Conservation (phyloP, 2,113 vertebrate genomes). For the Ancistrus triradiatus region DNA sequence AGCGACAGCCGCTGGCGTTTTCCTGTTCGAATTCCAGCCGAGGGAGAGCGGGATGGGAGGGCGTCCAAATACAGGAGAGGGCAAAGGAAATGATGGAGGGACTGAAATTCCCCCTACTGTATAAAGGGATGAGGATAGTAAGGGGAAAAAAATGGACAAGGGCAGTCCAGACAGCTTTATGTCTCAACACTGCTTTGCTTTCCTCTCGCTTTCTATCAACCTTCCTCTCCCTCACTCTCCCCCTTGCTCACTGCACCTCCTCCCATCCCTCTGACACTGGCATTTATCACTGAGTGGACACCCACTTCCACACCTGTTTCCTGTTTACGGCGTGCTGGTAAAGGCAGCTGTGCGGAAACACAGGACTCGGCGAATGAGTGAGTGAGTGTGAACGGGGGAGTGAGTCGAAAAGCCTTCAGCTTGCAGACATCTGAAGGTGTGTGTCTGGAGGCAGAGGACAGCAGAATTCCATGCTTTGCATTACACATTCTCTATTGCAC, state of each 20-base stretch:
- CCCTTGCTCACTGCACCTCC: slow-evolving; percentile 17
- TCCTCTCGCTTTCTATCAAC: slow-evolving; percentile 26
- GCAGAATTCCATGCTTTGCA: slow-evolving; percentile 10
- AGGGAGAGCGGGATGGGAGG: slow-evolving; percentile 31
- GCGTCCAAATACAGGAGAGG: slow-evolving; percentile 37
- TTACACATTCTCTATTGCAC: slow-evolving; percentile 6
- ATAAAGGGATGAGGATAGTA: slow-evolving; percentile 37
- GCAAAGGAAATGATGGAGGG: slow-evolving; percentile 36
- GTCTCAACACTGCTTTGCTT: slow-evolving; percentile 29
- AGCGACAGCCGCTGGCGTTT: slow-evolving; percentile 36
- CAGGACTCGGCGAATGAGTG: slow-evolving; percentile 22
- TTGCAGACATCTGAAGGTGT: slow-evolving; percentile 28
- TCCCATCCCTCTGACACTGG: slow-evolving; percentile 44
- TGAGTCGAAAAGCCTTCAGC: slow-evolving; percentile 26
- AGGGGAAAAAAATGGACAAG: slow-evolving; percentile 35
- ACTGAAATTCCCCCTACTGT: slow-evolving; percentile 37
- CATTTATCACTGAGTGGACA: slow-evolving; percentile 46
- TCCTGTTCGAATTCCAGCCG: slow-evolving; percentile 30
- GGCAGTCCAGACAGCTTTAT: slow-evolving; percentile 39
- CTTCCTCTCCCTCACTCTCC: slow-evolving; percentile 12
- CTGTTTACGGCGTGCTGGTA: slow-evolving; percentile 45
- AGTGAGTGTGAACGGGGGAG: slow-evolving; percentile 30
- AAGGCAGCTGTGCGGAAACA: slow-evolving; percentile 42
- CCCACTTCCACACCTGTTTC: slow-evolving; percentile 56
- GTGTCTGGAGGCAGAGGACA: slow-evolving; percentile 9